Base-by-base conservation (phyloP, 1,140 invertebrate genomes). In the Magallana ariakensis region DNA sequence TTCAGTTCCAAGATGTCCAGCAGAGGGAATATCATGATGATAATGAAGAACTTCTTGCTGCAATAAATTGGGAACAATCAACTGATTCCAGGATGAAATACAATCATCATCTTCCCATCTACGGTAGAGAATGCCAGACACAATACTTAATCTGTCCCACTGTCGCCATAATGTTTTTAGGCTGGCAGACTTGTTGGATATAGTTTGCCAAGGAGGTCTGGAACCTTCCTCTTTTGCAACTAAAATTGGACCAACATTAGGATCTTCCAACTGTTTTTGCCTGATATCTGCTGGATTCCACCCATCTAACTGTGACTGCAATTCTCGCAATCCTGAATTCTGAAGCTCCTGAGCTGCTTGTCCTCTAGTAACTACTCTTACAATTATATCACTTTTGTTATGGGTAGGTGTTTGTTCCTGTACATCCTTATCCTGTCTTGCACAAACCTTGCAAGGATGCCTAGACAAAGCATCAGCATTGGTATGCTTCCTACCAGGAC, bases 141-240 rank as follows among this genome's bases (percentile, higher is more conserved):
- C 6, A 11, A 90, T 16, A 80, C 62, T 15, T 9, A 90, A 81
- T 57, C 85, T 81, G 57, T 87, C 85, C 90, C 87, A 90, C 13
- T 70, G 54, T 9, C 70, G 58, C 89, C 88, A 89, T 8, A 90
- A 22, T 9, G 83, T 80, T 62, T 90, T 89, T 4, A 87, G 60
- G 6, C 13, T 33, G 54, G 46, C 1, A 22, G 57, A 53, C n/a
- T 55, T 22, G 13, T n/a, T 33, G 70, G 83, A 86, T 5, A 87
- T 66, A 33, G 57, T 22, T 33, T 80, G 19, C 89, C 85, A 88
- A 15, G 80, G 15, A 66, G 89, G 89, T 56, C 54, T 81, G 15
- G 19, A 15, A 7, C 9, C 8, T 53, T 62, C 22, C 53, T 66
- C 66, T 15, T 82, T 58, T 62, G 33, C 10, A 11, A n/a, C 54